Evolutionary conservation across 2,113 vertebrate species (phyloP).

Genomic region (Burhinus bistriatus): DNA sequence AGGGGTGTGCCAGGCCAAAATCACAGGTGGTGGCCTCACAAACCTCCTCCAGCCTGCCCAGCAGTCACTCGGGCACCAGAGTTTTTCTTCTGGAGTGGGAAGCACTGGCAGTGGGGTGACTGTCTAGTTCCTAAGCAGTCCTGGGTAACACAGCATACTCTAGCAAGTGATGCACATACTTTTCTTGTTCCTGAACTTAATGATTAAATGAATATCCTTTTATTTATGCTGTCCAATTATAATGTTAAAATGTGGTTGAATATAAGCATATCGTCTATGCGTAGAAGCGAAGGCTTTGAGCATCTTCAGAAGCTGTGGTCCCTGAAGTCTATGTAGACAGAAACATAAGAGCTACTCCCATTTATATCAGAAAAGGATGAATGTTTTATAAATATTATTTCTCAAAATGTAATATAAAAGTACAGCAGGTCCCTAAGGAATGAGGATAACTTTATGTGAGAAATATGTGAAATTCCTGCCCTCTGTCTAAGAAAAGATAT

Average conservation of each 20-base stretch:
- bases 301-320: neutral
- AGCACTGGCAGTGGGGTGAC: neutral
- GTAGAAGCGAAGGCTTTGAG: neutral
- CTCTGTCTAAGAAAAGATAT: conserved; percentile 12
- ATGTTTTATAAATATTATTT: conserved; percentile 48
- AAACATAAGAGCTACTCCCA: neutral
- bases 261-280: neutral
- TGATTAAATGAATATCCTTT: neutral
- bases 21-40: neutral
- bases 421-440: neutral
- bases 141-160: neutral
- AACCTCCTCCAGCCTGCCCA: neutral
- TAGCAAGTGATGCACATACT: neutral
- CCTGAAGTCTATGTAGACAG: neutral
- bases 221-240: neutral
- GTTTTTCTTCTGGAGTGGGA: neutral
- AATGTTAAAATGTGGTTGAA: neutral
- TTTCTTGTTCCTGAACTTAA: neutral
- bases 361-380: neutral
- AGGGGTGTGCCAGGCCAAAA: neutral
- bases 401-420: conserved; percentile 55
- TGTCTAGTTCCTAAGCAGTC: neutral
- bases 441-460: conserved; percentile 14
- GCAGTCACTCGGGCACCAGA: neutral
- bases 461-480: conserved; percentile 8